These are phyloP conservation scores for Lepidurus apus DNA, from an alignment of 1,140 invertebrate genomes.

Conservation along the genomic window DNA sequence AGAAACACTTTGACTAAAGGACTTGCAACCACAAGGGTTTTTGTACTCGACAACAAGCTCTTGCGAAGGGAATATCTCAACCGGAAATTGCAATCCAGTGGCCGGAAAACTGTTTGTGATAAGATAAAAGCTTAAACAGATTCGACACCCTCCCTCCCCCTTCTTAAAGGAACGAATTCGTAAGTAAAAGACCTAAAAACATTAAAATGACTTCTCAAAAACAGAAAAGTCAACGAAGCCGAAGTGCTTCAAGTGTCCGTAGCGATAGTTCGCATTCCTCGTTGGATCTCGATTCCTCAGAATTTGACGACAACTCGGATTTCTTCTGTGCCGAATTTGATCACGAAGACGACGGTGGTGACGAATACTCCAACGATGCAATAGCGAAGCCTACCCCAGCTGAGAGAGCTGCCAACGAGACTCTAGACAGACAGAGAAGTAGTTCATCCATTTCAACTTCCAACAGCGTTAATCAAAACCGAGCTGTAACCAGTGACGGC, in stretches of 20 bases:
- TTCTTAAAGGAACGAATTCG: neutral
- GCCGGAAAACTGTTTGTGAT: conserved; percentile 5
- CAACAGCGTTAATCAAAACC: neutral
- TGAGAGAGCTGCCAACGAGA: conserved; percentile 2
- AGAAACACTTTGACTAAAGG: too few relatives aligned
- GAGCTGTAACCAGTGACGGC: neutral
- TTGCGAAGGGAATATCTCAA: too few relatives aligned
- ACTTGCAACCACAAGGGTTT: too few relatives aligned
- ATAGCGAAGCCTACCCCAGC: too few relatives aligned
- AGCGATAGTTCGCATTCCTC: conserved; percentile 30
- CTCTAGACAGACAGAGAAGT: neutral
- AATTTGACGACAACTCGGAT: conserved; percentile 34
- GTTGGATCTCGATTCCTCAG: conserved; percentile 32
- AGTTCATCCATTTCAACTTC: neutral
- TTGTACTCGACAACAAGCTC: too few relatives aligned
- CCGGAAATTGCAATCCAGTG: too few relatives aligned
- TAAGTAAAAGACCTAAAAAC: neutral
- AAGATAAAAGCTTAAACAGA: neutral
- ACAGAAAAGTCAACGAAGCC: conserved; percentile 25
- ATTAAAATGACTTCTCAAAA: conserved; percentile 5
- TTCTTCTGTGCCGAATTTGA: conserved; percentile 26
- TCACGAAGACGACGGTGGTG: conserved; percentile 25
- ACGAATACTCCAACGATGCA: conserved; percentile 14
- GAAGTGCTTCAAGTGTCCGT: conserved; percentile 31
- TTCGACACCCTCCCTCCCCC: neutral